These are phyloP conservation scores for Aphaenogaster floridana DNA, from an alignment of 1,140 invertebrate species.

Conservation along the genomic window DNA sequence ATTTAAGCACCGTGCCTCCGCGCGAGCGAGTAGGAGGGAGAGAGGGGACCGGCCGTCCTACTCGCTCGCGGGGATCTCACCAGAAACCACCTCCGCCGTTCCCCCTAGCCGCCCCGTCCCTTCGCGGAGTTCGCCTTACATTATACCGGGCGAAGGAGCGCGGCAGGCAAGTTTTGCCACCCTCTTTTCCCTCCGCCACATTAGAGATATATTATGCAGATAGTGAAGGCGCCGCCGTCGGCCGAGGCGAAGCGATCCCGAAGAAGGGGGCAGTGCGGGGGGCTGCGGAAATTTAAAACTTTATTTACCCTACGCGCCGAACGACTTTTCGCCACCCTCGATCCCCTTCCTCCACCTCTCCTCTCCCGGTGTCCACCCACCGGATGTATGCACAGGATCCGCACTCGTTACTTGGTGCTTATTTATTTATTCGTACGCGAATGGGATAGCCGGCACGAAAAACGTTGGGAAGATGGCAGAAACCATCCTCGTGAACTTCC, in stretches of 20 bases:
- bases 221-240: constrained; percentile 75
- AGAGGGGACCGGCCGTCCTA: not conserved
- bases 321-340: constrained; percentile 74
- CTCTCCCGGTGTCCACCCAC: not conserved
- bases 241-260: constrained; percentile 48
- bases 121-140: constrained; percentile 73
- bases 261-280: not conserved
- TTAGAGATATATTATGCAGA: constrained; percentile 83
- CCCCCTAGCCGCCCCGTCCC: not conserved
- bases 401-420: constrained; percentile 43
- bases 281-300: constrained; percentile 83
- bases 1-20: constrained; percentile 84
- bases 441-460: constrained; percentile 13
- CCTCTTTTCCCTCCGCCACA: constrained; percentile 80
- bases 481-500: constrained; percentile 23
- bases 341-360: constrained; percentile 60
- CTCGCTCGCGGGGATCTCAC: constrained; percentile 45
- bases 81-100: constrained; percentile 40
- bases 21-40: constrained; percentile 1
- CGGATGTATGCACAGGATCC: constrained; percentile 46
- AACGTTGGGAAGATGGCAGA: constrained; percentile 2
- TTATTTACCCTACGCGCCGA: constrained; percentile 83
- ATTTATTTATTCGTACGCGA: constrained; percentile 62
- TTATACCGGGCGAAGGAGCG: constrained; percentile 72
- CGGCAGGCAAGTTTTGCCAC: constrained; percentile 80